Conservation (phyloP, 2,888 invertebrate species). For the Blastobasis lacticolella region DNA sequence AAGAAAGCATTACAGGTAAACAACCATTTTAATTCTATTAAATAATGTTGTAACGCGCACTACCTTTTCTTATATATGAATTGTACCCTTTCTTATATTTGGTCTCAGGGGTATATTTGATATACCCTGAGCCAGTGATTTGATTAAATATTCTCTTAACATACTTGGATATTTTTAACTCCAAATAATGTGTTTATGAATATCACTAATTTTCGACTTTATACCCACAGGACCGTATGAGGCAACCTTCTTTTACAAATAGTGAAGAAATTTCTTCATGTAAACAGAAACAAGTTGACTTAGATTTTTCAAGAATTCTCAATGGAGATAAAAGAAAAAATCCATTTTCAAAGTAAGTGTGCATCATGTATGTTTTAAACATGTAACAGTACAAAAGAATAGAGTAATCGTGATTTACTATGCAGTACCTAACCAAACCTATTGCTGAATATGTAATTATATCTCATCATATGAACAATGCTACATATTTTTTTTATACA, state of each 20-base stretch:
- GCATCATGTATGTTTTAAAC: not conserved
- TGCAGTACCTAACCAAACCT: not conserved
- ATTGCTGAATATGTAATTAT: not conserved
- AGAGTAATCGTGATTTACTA: not conserved
- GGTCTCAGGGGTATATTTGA: no score
- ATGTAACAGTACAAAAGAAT: not conserved
- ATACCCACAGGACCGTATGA: constrained; percentile 57
- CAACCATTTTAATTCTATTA: not conserved
- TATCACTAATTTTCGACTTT: not conserved
- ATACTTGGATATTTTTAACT: not conserved
- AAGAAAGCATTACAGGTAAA: constrained; percentile 83
- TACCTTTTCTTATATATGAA: no score
- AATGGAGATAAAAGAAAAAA: constrained; percentile 81
- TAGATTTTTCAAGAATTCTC: constrained; percentile 63
- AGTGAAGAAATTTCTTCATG: constrained; percentile 27
- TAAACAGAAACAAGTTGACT: constrained; percentile 33
- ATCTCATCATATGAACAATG: not conserved
- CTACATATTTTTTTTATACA: not conserved
- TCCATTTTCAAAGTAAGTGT: constrained; percentile 79
- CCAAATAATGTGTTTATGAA: not conserved
- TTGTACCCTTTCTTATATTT: no score
- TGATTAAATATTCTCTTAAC: not conserved
- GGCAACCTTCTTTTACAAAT: constrained; percentile 39
- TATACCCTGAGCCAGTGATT: not conserved
- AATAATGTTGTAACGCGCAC: no score